These are phyloP conservation scores for Holotrichia oblita DNA, from an alignment of 1,140 invertebrate species.

Conservation along the genomic window DNA sequence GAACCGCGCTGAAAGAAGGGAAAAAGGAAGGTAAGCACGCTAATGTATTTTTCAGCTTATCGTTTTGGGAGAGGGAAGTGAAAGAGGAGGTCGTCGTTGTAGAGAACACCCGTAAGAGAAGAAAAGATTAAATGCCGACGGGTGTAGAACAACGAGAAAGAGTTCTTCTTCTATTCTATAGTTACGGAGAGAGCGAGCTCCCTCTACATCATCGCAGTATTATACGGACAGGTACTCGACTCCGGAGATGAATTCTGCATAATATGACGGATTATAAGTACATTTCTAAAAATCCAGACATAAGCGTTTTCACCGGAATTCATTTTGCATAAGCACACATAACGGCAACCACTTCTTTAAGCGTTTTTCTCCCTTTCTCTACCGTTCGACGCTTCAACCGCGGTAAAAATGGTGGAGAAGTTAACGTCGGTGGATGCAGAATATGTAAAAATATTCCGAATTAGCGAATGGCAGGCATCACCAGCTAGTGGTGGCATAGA, in stretches of 20 bases:
- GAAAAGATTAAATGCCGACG: not conserved
- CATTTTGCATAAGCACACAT: constrained; percentile 53
- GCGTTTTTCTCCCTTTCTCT: constrained; percentile 11
- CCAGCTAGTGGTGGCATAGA: too few species aligned
- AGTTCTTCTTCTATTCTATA: not conserved
- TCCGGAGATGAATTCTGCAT: constrained; percentile 44
- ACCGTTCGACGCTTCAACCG: not conserved
- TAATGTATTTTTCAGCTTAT: constrained; percentile 17
- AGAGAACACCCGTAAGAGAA: not conserved
- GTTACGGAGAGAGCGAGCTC: not conserved
- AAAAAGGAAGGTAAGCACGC: not conserved
- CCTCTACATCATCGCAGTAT: not conserved
- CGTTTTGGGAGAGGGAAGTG: not conserved
- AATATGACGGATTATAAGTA: constrained; percentile 54
- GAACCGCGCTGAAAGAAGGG: not conserved
- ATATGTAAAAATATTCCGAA: not conserved
- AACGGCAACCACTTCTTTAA: constrained; percentile 49
- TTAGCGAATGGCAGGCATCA: not conserved
- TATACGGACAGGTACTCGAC: constrained; percentile 20
- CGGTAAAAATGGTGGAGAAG: not conserved
- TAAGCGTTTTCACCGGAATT: constrained; percentile 50
- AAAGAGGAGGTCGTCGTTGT: not conserved
- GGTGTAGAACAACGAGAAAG: not conserved
- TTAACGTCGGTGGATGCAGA: not conserved
- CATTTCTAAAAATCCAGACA: constrained; percentile 52